These are phyloP conservation scores for Falco punctatus DNA, from an alignment of 2,113 vertebrate species.

Conservation along the genomic window DNA sequence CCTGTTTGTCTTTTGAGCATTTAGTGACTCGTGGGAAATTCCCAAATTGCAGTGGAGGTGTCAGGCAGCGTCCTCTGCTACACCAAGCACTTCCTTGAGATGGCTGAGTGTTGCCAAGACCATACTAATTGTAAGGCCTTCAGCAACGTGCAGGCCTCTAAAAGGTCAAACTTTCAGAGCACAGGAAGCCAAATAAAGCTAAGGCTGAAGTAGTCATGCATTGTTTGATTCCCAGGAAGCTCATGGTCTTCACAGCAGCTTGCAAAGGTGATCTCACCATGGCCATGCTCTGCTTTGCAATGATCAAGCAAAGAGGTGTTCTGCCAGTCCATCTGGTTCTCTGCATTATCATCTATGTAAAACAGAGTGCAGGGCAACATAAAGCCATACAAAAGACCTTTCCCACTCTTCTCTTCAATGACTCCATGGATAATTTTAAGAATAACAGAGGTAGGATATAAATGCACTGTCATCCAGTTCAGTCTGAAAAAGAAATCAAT, in stretches of 20 bases:
- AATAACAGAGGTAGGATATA: neutral
- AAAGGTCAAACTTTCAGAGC: neutral
- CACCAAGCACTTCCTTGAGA: neutral
- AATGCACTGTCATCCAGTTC: neutral
- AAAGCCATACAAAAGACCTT: neutral
- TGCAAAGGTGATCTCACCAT: neutral
- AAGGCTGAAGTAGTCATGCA: neutral
- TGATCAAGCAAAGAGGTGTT: neutral
- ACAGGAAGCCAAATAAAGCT: neutral
- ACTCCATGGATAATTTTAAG: neutral
- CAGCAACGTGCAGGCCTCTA: neutral
- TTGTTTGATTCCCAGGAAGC: neutral
- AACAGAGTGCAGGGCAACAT: neutral
- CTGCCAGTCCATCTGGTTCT: neutral
- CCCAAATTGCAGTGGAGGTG: neutral
- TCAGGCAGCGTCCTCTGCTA: neutral
- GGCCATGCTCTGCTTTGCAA: neutral
- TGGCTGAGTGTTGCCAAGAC: neutral
- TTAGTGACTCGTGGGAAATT: neutral
- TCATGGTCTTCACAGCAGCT: neutral
- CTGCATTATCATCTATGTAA: neutral
- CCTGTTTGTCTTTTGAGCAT: neutral
- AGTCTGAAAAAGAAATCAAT: neutral
- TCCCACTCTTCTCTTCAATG: neutral
- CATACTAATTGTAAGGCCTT: neutral